Percentiles rank a stretch among this genome's conserved stretches.
Evolutionary conservation across 2,797 vertebrate genomes (phyloP).

Genomic region (Peromyscus nudipes): DNA sequence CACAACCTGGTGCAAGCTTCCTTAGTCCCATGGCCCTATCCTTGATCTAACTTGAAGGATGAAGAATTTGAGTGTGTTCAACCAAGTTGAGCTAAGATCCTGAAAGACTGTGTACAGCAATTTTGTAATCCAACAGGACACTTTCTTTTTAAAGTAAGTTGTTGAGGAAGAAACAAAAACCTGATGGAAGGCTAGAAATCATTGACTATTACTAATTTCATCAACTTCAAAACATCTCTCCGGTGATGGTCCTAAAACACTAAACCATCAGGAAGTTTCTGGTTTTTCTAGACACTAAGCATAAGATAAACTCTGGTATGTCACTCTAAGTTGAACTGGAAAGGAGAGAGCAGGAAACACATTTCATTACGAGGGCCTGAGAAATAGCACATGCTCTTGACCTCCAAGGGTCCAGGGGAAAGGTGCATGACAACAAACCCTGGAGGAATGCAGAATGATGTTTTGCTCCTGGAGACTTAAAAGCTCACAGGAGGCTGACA

Average conservation of each 20-base stretch:
- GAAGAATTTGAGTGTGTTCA: neutral
- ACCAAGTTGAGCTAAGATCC: neutral
- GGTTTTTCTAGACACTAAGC: slow-evolving; percentile 7
- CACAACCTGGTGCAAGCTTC: slow-evolving; percentile 41
- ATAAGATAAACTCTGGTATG: neutral
- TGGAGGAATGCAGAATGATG: slow-evolving; percentile 14
- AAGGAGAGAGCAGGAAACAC: neutral
- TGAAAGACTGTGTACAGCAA: neutral
- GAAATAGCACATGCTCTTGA: neutral
- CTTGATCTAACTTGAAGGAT: neutral
- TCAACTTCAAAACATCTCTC: neutral
- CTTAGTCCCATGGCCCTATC: neutral
- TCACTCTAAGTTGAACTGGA: neutral
- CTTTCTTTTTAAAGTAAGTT: neutral
- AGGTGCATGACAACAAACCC: neutral
- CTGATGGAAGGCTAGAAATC: neutral
- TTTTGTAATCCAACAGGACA: neutral
- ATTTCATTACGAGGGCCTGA: neutral
- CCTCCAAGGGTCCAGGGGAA: neutral
- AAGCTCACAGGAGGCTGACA: slow-evolving; percentile 32
- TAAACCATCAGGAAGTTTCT: neutral
- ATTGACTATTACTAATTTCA: neutral
- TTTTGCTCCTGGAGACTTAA: slow-evolving; percentile 1
- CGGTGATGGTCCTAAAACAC: neutral
- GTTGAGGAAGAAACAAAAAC: neutral